Conservation (phyloP, 1,140 invertebrate genomes). For the Eubasilissa regina region DNA sequence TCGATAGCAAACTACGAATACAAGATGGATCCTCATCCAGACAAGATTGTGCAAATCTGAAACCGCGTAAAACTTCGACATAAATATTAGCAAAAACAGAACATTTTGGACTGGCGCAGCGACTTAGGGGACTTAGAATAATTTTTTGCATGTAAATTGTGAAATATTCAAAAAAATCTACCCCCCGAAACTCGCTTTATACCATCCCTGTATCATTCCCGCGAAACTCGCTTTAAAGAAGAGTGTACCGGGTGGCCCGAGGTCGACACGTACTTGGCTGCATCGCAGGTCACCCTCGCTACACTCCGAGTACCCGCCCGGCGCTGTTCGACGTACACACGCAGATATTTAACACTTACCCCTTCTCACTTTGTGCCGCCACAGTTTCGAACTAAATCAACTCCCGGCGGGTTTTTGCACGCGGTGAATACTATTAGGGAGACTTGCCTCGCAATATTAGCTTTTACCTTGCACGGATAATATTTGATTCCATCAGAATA, state of each 20-base stretch:
- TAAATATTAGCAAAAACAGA: no score
- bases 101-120: no score
- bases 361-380: conserved; percentile 32
- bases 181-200: neutral
- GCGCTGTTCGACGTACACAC: no score
- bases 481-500: conserved; percentile 14
- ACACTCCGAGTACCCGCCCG: no score
- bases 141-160: no score
- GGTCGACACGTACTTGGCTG: neutral
- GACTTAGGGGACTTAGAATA: no score
- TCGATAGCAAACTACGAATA: no score
- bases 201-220: neutral
- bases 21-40: no score
- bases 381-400: conserved; percentile 56
- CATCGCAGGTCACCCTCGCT: neutral
- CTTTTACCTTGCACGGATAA: conserved; percentile 30
- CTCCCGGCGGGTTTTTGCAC: conserved; percentile 56
- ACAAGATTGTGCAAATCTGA: no score
- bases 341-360: neutral
- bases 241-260: neutral
- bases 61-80: no score
- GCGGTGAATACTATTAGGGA: conserved; percentile 56
- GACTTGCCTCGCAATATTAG: conserved; percentile 50
- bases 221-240: neutral
- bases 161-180: no score